These are phyloP conservation scores for Siniperca undulata DNA, from an alignment of 2,797 vertebrate species.

Conservation along the genomic window DNA sequence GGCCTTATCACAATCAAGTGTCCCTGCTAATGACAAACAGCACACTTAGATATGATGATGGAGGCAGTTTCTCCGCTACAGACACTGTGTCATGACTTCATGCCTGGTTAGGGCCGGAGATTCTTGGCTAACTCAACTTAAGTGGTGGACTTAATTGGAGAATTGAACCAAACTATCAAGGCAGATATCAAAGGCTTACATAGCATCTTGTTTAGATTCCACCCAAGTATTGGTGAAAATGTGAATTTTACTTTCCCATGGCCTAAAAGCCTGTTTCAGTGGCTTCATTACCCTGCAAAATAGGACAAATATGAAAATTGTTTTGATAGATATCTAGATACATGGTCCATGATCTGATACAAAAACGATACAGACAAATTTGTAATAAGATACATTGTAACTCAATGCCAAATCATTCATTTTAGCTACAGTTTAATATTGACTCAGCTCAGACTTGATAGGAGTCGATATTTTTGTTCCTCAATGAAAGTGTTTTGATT, in stretches of 20 bases:
- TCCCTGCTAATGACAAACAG: slow-evolving; percentile 44
- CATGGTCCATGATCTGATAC: background rate
- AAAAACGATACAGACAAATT: too few relatives aligned
- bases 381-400: too few relatives aligned
- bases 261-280: background rate
- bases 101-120: background rate
- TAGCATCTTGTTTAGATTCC: background rate
- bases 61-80: background rate
- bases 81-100: background rate
- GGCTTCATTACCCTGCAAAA: background rate
- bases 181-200: background rate
- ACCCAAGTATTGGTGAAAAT: background rate
- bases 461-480: too few relatives aligned
- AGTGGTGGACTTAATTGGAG: background rate
- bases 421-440: too few relatives aligned
- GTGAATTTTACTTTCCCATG: background rate
- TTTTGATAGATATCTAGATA: background rate
- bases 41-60: slow-evolving; percentile 8
- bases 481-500: too few relatives aligned
- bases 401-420: too few relatives aligned
- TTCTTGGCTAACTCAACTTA: background rate
- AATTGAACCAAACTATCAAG: background rate
- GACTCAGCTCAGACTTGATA: too few relatives aligned
- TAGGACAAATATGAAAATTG: too few relatives aligned
- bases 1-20: slow-evolving; percentile 50